Evolutionary conservation across 1,140 invertebrate genomes (phyloP).

Genomic region (Ceratosolen fusciceps): DNA sequence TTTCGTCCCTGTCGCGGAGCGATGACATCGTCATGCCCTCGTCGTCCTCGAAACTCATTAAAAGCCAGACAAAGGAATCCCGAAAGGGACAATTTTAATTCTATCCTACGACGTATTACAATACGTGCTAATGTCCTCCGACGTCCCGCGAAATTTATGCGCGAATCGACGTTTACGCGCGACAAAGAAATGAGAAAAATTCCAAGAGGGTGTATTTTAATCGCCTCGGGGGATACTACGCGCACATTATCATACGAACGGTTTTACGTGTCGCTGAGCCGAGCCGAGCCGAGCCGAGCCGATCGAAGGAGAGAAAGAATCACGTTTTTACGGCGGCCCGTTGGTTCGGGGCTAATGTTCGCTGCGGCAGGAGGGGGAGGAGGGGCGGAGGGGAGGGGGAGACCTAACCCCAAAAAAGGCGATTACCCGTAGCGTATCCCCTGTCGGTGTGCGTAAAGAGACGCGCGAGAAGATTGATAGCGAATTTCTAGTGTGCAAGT

Average conservation of each 20-base stretch:
- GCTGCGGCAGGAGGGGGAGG: neutral
- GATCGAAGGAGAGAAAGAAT: neutral
- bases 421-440: neutral
- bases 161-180: constrained; percentile 5
- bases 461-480: constrained; percentile 41
- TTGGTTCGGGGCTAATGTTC: no score
- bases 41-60: constrained; percentile 16
- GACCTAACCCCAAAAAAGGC: neutral
- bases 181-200: constrained; percentile 40
- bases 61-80: constrained; percentile 26
- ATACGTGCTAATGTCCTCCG: constrained; percentile 6
- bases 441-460: neutral
- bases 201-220: constrained; percentile 47
- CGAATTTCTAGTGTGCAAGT: constrained; percentile 33
- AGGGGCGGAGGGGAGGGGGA: neutral
- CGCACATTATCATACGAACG: constrained; percentile 11
- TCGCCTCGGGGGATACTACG: constrained; percentile 7
- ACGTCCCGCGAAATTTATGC: constrained; percentile 33
- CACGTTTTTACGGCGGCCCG: neutral
- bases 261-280: constrained; percentile 27
- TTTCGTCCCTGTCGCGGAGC: neutral
- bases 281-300: constrained; percentile 31
- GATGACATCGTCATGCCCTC: neutral
- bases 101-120: neutral
- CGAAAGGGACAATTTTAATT: constrained; percentile 34